phyloP scores from a whole-genome alignment of 2,797 vertebrate species.

The Coilia nasus region DNA sequence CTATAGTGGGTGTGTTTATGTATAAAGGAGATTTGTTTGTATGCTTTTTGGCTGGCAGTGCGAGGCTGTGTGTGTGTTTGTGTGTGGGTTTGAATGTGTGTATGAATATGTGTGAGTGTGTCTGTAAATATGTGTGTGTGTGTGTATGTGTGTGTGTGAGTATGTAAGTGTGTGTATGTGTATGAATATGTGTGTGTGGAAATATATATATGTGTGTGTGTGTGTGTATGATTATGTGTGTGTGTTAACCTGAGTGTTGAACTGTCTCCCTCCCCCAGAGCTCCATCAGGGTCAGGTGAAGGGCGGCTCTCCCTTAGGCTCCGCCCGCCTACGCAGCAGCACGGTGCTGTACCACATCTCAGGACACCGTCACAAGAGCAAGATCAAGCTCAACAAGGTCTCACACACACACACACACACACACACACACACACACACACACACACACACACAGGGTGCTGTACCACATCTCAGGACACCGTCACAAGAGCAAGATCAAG shows the following conservation, averaged over 20 bases:
- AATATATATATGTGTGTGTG: neutral
- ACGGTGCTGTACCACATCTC: conserved; percentile 97
- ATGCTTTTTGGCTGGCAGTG: too few relatives aligned
- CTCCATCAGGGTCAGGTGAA: too few relatives aligned
- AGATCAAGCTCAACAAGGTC: conserved; percentile 98
- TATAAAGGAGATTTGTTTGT: too few relatives aligned
- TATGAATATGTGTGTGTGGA: neutral
- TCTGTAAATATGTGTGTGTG: neutral
- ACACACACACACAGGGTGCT: too few relatives aligned
- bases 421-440: conserved; percentile 41
- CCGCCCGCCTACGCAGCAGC: conserved; percentile 85
- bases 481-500: conserved; percentile 97
- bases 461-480: conserved; percentile 92
- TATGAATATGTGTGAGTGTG: neutral
- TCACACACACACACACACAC: conserved; percentile 47
- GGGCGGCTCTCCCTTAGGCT: conserved; percentile 84
- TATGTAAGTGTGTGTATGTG: neutral
- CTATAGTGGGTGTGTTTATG: too few relatives aligned
- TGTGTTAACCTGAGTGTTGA: neutral
- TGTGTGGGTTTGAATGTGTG: neutral
- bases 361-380: conserved; percentile 95
- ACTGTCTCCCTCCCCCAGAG: too few relatives aligned
- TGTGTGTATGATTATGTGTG: neutral
- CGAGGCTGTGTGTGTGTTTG: neutral
- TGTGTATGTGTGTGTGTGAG: neutral